Percentiles rank a stretch among this genome's conserved stretches.
phyloP scores from a whole-genome alignment of 2,113 vertebrate species.

The Oriolus oriolus region DNA sequence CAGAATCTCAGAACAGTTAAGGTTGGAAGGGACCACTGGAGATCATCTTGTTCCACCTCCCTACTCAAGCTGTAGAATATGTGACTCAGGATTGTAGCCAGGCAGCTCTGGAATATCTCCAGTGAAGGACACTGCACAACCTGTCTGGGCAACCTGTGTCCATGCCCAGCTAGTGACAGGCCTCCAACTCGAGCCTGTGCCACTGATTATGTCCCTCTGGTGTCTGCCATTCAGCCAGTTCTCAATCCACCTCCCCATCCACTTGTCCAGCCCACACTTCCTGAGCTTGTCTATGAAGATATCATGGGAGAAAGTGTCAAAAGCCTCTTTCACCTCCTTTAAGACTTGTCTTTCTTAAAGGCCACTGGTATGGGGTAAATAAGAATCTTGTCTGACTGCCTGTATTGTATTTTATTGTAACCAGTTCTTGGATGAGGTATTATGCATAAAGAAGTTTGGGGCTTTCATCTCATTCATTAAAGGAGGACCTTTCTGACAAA shows the following conservation, averaged over 20 bases:
- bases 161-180: not conserved
- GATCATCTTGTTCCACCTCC: not conserved
- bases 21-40: not conserved
- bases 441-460: not conserved
- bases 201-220: not conserved
- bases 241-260: not conserved
- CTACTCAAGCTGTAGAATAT: not conserved
- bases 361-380: not conserved
- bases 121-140: not conserved
- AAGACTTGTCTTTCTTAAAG: not conserved
- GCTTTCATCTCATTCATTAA: not conserved
- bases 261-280: not conserved
- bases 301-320: not conserved
- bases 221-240: not conserved
- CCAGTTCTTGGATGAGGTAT: not conserved
- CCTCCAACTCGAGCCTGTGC: not conserved
- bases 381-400: not conserved
- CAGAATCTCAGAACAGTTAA: not conserved
- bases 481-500: not conserved
- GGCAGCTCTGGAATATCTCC: not conserved
- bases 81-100: not conserved
- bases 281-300: not conserved
- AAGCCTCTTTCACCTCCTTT: not conserved
- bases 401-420: not conserved
- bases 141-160: not conserved